These are phyloP conservation scores for Penaeus vannamei DNA, from an alignment of 1,140 invertebrate species.

Conservation along the genomic window DNA sequence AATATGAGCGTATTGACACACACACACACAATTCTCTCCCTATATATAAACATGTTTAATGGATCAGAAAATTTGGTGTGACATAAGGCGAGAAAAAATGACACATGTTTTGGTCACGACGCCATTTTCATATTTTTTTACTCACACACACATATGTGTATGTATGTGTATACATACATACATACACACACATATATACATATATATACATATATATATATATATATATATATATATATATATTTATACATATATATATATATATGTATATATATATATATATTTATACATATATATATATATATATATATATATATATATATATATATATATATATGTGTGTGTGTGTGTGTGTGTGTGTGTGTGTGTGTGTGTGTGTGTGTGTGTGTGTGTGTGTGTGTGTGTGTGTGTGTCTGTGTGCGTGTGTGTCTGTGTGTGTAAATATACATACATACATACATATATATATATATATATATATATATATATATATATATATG, in stretches of 20 bases:
- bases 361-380: too few species aligned
- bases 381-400: too few species aligned
- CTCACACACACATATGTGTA: slow-evolving; percentile 14
- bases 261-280: background rate
- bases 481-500: too few species aligned
- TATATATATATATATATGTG: slow-evolving; percentile 31
- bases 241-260: slow-evolving; percentile 37
- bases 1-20: too few species aligned
- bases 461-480: too few species aligned
- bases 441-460: too few species aligned
- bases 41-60: too few species aligned
- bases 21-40: too few species aligned
- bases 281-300: slow-evolving; percentile 1
- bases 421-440: too few species aligned
- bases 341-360: too few species aligned
- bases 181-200: background rate
- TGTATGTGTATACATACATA: background rate
- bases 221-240: slow-evolving; percentile 41
- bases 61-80: too few species aligned
- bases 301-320: slow-evolving; percentile 34
- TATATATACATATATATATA: slow-evolving; percentile 3
- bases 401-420: too few species aligned
- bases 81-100: slow-evolving; percentile 13
- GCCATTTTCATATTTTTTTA: background rate
- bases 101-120: background rate